phyloP scores from a whole-genome alignment of 92 coral and sea anemone genomes.

The Umimayanthus kanabou region DNA sequence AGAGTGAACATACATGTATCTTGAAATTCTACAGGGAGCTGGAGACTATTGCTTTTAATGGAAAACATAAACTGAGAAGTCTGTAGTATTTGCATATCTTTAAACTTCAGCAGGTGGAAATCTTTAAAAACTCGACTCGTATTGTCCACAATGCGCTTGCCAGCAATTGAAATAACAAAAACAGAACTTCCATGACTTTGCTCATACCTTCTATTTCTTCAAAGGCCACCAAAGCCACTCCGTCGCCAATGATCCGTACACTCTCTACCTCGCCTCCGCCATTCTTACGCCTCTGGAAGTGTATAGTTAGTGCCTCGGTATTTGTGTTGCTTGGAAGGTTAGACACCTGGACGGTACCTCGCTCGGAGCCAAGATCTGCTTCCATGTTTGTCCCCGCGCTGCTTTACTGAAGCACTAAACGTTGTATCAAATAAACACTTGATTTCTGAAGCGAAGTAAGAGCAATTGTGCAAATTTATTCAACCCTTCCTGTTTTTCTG shows the following conservation, averaged over 20 bases:
- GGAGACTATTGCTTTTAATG: no score
- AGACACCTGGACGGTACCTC: not conserved
- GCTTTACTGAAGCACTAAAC: not conserved
- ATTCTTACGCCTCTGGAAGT: constrained; percentile 26
- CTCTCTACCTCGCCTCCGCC: constrained; percentile 35
- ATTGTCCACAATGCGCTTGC: no score
- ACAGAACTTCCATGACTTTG: not conserved
- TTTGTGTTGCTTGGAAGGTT: not conserved
- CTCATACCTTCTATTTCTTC: constrained; percentile 24
- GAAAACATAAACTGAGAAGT: no score
- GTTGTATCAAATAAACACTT: not conserved
- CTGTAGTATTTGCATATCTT: no score
- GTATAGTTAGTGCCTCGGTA: constrained; percentile 12
- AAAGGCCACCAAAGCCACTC: constrained; percentile 2
- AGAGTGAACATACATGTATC: no score
- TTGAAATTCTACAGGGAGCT: no score
- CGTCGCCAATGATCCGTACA: constrained; percentile 20
- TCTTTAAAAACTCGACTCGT: no score
- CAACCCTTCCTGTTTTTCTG: not conserved
- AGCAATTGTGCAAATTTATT: not conserved
- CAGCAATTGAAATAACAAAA: not conserved
- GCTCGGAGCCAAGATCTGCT: not conserved
- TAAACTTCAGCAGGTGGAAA: no score
- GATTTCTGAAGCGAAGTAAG: not conserved
- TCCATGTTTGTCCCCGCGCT: not conserved